These are phyloP conservation scores for Gadus chalcogrammus DNA, from an alignment of 2,113 vertebrate species.

Conservation along the genomic window DNA sequence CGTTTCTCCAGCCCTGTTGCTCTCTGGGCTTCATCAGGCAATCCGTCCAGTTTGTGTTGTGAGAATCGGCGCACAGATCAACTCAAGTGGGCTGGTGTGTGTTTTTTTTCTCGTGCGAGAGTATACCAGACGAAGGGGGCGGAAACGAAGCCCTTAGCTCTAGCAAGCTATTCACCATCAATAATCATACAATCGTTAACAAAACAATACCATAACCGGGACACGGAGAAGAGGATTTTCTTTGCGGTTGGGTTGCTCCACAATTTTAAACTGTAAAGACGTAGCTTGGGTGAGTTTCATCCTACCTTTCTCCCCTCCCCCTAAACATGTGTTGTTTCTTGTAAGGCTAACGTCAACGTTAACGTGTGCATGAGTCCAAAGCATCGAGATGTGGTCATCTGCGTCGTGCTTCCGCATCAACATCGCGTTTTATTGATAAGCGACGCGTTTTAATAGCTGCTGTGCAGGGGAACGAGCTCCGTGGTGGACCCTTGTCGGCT, in stretches of 20 bases:
- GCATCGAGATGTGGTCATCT: conserved; percentile 3
- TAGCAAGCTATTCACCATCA: conserved; percentile 13
- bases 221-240: not conserved
- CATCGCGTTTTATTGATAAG: not conserved
- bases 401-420: not conserved
- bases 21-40: no score
- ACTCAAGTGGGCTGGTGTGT: not conserved
- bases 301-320: conserved; percentile 21
- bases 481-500: no score
- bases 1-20: no score
- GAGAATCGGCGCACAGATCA: not conserved
- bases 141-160: conserved; percentile 43
- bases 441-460: not conserved
- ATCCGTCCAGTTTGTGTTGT: conserved; percentile 30
- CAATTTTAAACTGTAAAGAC: conserved; percentile 15
- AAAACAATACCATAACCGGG: conserved; percentile 23
- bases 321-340: conserved; percentile 13
- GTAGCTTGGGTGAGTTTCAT: conserved; percentile 53
- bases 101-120: not conserved
- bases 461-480: no score
- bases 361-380: conserved; percentile 30
- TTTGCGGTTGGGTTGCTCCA: not conserved
- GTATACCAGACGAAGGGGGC: conserved; percentile 51
- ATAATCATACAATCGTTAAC: conserved; percentile 14
- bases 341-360: conserved; percentile 9